phyloP scores from a whole-genome alignment of 2,797 vertebrate genomes.

The Rhodeus uyekii region DNA sequence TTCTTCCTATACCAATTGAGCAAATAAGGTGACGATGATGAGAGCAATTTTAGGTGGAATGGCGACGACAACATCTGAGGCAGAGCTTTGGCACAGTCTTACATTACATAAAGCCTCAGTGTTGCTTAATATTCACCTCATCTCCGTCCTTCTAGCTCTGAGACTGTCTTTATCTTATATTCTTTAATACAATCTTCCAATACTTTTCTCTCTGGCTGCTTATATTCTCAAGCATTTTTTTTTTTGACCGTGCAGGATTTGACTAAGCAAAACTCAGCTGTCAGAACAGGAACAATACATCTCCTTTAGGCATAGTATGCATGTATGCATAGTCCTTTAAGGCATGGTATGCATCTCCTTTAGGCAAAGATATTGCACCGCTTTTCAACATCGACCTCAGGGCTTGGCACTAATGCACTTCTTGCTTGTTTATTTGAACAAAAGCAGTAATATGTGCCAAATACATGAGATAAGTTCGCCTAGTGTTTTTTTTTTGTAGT shows the following conservation, averaged over 20 bases:
- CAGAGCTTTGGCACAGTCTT: conserved; percentile 11
- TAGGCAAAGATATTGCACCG: neutral
- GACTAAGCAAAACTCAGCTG: conserved; percentile 12
- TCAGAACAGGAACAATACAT: conserved; percentile 8
- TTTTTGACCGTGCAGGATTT: conserved; percentile 24
- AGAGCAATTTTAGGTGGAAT: conserved; percentile 1
- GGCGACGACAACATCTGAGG: neutral
- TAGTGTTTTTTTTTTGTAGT: neutral
- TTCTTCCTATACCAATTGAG: conserved; percentile 37
- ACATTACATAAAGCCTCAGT: neutral
- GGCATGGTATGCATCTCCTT: conserved; percentile 19
- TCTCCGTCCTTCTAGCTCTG: conserved; percentile 68
- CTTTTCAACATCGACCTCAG: neutral
- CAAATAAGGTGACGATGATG: conserved; percentile 35
- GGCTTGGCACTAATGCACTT: neutral
- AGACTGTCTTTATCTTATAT: conserved; percentile 71
- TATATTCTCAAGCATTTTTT: conserved; percentile 45
- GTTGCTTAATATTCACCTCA: conserved; percentile 71
- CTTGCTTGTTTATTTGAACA: conserved; percentile 13
- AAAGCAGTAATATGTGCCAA: neutral
- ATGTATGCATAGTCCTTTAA: too few species aligned
- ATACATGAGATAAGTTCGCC: neutral
- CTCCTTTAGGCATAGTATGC: conserved; percentile 19
- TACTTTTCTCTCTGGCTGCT: conserved; percentile 37
- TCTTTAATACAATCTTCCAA: conserved; percentile 69